Conservation (phyloP, 35 echinoderm and acorn worm species). For the Ophioderma brevispina region DNA sequence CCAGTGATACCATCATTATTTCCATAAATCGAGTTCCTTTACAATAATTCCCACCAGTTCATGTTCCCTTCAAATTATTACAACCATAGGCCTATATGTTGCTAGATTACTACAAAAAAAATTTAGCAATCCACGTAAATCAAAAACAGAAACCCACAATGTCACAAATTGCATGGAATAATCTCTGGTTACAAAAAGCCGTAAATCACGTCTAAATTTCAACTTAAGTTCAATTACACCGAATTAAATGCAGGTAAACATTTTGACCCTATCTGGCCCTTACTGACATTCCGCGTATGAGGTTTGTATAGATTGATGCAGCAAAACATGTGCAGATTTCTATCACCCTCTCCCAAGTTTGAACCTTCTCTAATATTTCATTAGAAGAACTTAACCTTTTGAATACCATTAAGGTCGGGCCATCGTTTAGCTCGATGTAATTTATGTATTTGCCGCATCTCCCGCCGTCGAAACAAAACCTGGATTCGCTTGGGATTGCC, state of each 20-base stretch:
- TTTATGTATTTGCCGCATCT: not conserved
- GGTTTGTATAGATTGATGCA: not conserved
- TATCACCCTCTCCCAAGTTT: not conserved
- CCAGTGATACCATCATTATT: not conserved
- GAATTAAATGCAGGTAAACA: constrained; percentile 14
- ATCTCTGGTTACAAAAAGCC: not conserved
- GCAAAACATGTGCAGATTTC: not conserved
- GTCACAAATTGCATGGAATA: not conserved
- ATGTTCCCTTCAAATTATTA: not conserved
- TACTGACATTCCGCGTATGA: not conserved
- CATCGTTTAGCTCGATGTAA: not conserved
- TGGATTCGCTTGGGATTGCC: not conserved
- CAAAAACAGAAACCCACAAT: not conserved
- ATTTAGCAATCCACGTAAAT: not conserved
- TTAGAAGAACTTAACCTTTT: not conserved
- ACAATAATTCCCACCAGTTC: not conserved
- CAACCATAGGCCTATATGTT: not conserved
- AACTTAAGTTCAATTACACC: constrained; percentile 1
- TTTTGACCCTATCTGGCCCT: not conserved
- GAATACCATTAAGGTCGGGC: not conserved
- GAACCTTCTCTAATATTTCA: not conserved
- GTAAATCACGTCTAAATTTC: not conserved
- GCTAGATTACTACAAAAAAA: not conserved
- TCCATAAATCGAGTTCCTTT: not conserved
- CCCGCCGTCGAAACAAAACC: not conserved